These are phyloP conservation scores for Nasonia vitripennis DNA, from an alignment of 1,140 invertebrate genomes.

Conservation along the genomic window DNA sequence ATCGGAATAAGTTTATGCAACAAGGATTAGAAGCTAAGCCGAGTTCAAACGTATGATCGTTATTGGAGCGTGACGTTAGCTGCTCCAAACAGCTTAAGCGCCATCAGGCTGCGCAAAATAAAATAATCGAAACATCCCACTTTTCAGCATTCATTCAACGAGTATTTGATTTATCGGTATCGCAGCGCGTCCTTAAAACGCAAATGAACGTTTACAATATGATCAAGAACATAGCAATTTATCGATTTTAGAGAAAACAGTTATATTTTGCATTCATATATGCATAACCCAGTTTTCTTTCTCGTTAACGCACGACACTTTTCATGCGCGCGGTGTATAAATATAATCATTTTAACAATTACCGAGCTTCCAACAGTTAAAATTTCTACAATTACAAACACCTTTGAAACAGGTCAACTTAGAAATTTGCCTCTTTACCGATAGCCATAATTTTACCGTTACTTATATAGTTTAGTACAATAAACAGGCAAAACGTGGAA, in stretches of 20 bases:
- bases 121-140: not conserved
- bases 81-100: not conserved
- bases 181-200: too few species aligned
- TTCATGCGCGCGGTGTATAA: not conserved
- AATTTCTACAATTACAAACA: conserved; percentile 19
- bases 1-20: not conserved
- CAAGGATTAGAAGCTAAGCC: not conserved
- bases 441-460: conserved; percentile 34
- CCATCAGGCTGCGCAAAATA: not conserved
- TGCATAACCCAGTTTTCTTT: conserved; percentile 19
- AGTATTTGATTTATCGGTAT: too few species aligned
- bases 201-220: too few species aligned
- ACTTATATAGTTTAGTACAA: conserved; percentile 17
- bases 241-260: conserved; percentile 4
- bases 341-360: conserved; percentile 18
- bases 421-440: conserved; percentile 1
- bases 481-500: conserved; percentile 2
- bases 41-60: not conserved
- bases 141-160: not conserved
- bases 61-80: not conserved
- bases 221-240: too few species aligned
- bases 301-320: not conserved
- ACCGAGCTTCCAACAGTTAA: conserved; percentile 2
- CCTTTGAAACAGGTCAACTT: conserved; percentile 10
- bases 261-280: not conserved